A percentile compares a stretch with the other conserved stretches of the same genome.
phyloP scores from a whole-genome alignment of 2,797 vertebrate genomes.

The Syngnathus rostellatus region DNA sequence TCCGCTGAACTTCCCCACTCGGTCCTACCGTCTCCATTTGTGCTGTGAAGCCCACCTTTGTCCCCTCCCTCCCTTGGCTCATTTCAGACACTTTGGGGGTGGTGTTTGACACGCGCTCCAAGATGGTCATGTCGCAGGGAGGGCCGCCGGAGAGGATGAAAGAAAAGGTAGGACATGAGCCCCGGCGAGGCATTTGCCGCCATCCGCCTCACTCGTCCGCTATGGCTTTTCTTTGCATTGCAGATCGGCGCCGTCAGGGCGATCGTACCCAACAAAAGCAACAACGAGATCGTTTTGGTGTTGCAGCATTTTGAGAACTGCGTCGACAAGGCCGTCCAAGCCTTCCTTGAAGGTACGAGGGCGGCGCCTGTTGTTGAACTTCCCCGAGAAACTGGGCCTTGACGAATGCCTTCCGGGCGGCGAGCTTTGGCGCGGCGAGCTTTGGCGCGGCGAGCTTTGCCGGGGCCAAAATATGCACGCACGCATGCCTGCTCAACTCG shows the following conservation, averaged over 20 bases:
- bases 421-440: no score
- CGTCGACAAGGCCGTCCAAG: conserved; percentile 89
- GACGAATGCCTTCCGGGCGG: not conserved
- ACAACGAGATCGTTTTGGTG: conserved; percentile 93
- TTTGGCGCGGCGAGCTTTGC: no score
- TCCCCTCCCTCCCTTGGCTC: not conserved
- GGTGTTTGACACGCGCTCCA: conserved; percentile 91
- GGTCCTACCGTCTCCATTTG: no score
- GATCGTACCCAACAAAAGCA: conserved; percentile 92
- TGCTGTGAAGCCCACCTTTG: no score
- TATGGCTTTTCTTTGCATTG: not conserved
- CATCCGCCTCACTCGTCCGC: not conserved
- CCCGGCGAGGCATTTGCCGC: not conserved
- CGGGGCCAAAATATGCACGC: no score
- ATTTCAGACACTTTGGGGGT: conserved; percentile 81
- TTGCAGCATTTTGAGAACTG: conserved; percentile 94
- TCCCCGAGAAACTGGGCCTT: no score
- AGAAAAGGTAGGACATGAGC: conserved; percentile 76
- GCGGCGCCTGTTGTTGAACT: not conserved
- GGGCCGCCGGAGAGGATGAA: conserved; percentile 92
- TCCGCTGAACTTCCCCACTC: no score
- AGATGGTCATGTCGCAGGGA: conserved; percentile 92
- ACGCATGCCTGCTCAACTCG: conserved; percentile 32
- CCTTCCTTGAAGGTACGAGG: conserved; percentile 87
- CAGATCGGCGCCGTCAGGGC: conserved; percentile 89